Conservation (phyloP, 2,888 invertebrate species). For the Phanerotoma sp. region DNA sequence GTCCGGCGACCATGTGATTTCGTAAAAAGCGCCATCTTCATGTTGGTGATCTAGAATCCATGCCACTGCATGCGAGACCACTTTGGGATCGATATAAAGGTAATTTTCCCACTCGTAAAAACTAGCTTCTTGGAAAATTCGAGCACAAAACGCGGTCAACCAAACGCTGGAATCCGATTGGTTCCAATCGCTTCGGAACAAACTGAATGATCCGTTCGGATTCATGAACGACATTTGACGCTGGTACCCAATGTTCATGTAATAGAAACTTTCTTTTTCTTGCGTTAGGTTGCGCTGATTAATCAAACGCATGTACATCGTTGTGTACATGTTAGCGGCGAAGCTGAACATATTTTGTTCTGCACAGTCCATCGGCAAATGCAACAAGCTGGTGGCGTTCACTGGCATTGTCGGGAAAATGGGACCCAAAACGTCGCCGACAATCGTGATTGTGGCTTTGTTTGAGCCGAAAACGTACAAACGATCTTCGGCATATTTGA, state of each 20-base stretch:
- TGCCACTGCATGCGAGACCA: conserved; percentile 80
- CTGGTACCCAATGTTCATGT: conserved; percentile 90
- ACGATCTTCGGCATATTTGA: conserved; percentile 86
- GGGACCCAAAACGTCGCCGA: conserved; percentile 91
- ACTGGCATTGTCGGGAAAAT: conserved; percentile 92
- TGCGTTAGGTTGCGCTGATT: conserved; percentile 82
- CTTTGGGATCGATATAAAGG: conserved; percentile 87
- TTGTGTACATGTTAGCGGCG: conserved; percentile 90
- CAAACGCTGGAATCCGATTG: conserved; percentile 86
- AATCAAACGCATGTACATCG: conserved; percentile 86
- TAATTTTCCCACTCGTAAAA: conserved; percentile 98
- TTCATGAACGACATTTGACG: conserved; percentile 89
- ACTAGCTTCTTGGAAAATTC: conserved; percentile 87
- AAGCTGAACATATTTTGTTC: conserved; percentile 98
- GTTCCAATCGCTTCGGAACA: conserved; percentile 93
- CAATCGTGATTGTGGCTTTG: conserved; percentile 76
- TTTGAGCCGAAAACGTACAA: conserved; percentile 96
- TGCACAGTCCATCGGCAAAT: conserved; percentile 86
- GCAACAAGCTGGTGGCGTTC: conserved; percentile 78
- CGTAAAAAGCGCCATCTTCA: conserved; percentile 84
- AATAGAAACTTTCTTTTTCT: conserved; percentile 79
- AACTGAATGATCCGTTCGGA: conserved; percentile 84
- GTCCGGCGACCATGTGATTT: conserved; percentile 84
- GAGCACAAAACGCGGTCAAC: conserved; percentile 89
- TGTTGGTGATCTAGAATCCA: conserved; percentile 88